phyloP scores from a whole-genome alignment of 2,113 vertebrate species.

The Prinia subflava region DNA sequence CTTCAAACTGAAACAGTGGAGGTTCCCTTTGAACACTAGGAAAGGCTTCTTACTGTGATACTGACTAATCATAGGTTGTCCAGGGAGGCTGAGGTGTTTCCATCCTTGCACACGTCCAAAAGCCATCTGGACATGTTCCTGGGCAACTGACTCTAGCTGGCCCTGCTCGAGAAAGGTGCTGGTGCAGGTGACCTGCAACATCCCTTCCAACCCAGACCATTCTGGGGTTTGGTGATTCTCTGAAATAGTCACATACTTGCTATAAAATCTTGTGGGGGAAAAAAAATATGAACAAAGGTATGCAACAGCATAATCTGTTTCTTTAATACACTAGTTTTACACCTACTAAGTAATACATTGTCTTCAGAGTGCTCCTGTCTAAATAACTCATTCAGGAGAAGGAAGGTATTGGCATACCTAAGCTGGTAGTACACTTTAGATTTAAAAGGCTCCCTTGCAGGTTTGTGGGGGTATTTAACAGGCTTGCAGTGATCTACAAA shows the following conservation, averaged over 20 bases:
- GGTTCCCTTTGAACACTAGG: neutral
- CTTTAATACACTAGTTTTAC: neutral
- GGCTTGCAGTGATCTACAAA: neutral
- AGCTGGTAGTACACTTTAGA: neutral
- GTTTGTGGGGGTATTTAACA: neutral
- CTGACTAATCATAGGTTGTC: neutral
- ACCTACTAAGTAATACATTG: neutral
- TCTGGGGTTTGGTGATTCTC: neutral
- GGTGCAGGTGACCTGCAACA: neutral
- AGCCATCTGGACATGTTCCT: neutral
- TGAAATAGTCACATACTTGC: neutral
- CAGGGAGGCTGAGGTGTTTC: neutral
- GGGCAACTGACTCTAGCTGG: neutral
- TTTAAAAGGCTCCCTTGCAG: neutral
- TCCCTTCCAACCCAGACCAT: neutral
- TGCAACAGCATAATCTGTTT: neutral
- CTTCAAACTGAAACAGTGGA: neutral
- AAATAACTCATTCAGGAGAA: neutral
- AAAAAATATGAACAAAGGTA: neutral
- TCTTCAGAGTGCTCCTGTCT: neutral
- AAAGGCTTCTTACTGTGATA: neutral
- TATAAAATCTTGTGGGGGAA: neutral
- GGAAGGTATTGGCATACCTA: neutral
- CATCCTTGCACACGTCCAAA: neutral
- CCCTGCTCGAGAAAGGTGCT: fast-evolving